Conservation (phyloP, 2,113 vertebrate species). For the Mastomys natalensis region DNA sequence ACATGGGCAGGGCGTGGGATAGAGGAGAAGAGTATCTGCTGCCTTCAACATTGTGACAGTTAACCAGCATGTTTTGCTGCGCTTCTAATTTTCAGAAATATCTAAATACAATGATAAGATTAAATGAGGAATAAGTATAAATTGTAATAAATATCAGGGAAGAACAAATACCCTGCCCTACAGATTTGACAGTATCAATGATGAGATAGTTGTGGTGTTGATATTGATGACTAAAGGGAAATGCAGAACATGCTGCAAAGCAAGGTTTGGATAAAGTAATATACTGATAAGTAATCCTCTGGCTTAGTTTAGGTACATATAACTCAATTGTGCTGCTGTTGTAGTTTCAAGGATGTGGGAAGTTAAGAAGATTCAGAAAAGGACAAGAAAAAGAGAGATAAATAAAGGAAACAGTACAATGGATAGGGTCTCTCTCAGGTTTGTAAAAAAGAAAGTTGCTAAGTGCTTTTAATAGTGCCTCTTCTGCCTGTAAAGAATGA, state of each 20-base stretch:
- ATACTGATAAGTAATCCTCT: background rate
- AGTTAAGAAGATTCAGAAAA: slow-evolving; percentile 16
- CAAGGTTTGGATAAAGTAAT: background rate
- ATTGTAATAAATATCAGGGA: background rate
- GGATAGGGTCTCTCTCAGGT: background rate
- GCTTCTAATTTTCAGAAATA: background rate
- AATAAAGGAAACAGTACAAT: background rate
- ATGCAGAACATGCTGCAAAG: background rate
- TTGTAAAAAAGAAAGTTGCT: background rate
- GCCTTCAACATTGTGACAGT: background rate
- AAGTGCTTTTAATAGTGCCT: background rate
- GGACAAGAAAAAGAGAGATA: background rate
- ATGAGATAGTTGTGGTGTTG: background rate
- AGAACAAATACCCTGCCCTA: background rate
- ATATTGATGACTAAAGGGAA: background rate
- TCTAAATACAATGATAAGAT: background rate
- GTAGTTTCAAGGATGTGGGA: background rate
- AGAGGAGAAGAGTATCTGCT: background rate
- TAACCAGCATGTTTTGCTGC: background rate
- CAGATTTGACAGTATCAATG: background rate
- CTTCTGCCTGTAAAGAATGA: background rate
- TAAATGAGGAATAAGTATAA: background rate
- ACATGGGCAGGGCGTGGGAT: background rate
- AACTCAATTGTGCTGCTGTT: background rate
- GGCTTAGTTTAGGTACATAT: background rate